Evolutionary conservation across 1,140 invertebrate genomes (phyloP), one percentile per base, ranked within the genome.

Genomic region (Aphis gossypii): DNA sequence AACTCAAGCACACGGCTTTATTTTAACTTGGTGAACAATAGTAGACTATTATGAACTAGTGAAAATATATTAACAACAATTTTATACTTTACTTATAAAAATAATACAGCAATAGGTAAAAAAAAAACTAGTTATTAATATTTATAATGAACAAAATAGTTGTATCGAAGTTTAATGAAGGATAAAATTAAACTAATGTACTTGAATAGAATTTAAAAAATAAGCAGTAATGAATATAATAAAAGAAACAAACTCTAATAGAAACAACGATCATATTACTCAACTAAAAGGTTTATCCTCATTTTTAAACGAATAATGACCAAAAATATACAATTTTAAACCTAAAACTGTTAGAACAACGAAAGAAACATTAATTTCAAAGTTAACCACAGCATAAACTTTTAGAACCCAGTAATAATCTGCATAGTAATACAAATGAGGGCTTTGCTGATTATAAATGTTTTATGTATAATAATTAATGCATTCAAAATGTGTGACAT

Each of bases 231-330:
- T 30, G 11, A 60, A n/a, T 14, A 2, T n/a, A 76, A 76, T 76
- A 76, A 18, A 18, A n/a, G 14, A 2, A n/a, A 76, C n/a, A 76
- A 76, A n/a, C 60, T 76, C 30, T 14, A 0, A 6, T n/a, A 18
- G 14, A 76, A 76, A 76, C 60, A 14, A 76, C n/a, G 60, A 76
- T 76, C 60, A 7, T 76, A 76, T 18, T 14, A 76, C n/a, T 76
- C n/a, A 76, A n/a, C 60, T 35, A 76, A 76, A 60, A 76, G n/a
- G 60, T n/a, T 18, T 20, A n/a, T 76, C 25, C n/a, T 76, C 18
- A 76, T 35, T 76, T 76, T 76, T n/a, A 76, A 76, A n/a, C 60
- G 30, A 76, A 76, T 76, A 76, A 76, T 76, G 60, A 76, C 60
- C 30, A 6, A 76, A 76, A 76, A 76, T 76, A n/a, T 76, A 68